phyloP scores from a whole-genome alignment of 2,888 invertebrate species.

The Crioceris asparagi region DNA sequence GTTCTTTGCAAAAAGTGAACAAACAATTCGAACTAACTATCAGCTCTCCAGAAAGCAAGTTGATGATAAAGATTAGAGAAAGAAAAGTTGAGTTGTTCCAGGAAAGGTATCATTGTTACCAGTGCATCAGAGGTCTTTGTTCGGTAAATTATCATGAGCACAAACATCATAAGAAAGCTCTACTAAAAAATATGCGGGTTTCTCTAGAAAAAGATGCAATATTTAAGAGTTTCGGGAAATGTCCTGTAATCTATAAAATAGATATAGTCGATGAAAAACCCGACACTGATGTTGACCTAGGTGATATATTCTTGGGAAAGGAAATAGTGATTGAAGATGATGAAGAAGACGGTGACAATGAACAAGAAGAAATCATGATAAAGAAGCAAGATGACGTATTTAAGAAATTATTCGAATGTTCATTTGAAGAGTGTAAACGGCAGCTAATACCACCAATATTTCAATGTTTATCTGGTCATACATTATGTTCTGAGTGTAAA shows the following conservation, averaged over 20 bases:
- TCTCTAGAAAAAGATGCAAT: conserved; percentile 12
- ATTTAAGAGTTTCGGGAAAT: conserved; percentile 9
- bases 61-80: conserved; percentile 10
- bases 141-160: conserved; percentile 10
- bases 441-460: conserved; percentile 13
- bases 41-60: conserved; percentile 7
- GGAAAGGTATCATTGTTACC: conserved; percentile 13
- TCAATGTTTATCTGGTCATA: conserved; percentile 15
- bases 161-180: conserved; percentile 10
- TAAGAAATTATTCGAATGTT: conserved; percentile 12
- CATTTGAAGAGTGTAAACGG: conserved; percentile 10
- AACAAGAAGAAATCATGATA: conserved; percentile 3
- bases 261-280: conserved; percentile 13
- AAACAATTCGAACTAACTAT: conserved; percentile 13
- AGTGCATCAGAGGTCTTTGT: conserved; percentile 14
- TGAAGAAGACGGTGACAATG: conserved; percentile 6
- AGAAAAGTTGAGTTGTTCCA: conserved; percentile 11
- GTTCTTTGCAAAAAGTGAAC: conserved; percentile 6
- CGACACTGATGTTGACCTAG: conserved; percentile 11
- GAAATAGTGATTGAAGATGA: conserved; percentile 15
- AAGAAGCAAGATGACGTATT: conserved; percentile 8
- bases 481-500: conserved; percentile 15
- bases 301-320: conserved; percentile 13
- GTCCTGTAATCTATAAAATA: conserved; percentile 5
- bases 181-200: conserved; percentile 11